A percentile compares a stretch with the other conserved stretches of the same genome.
Conservation (phyloP, 2,797 vertebrate species). For the Falco novaeseelandiae region DNA sequence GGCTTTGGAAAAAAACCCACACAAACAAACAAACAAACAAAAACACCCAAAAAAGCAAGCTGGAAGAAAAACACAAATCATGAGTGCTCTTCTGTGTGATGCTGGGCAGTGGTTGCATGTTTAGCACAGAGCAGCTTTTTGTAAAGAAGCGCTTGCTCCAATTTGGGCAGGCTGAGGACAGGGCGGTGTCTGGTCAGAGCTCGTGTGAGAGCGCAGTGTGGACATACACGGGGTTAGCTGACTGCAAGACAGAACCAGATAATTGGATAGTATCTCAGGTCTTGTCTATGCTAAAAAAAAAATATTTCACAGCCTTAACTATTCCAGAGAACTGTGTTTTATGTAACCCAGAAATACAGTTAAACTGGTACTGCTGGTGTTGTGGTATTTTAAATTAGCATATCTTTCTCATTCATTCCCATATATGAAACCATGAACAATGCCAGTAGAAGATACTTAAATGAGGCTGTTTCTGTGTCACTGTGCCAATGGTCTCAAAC, state of each 20-base stretch:
- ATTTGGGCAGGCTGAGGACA: background rate
- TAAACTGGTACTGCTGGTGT: background rate
- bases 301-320: background rate
- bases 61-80: background rate
- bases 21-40: too few relatives aligned
- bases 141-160: background rate
- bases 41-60: background rate
- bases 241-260: background rate
- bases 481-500: background rate
- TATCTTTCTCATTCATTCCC: background rate
- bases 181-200: background rate
- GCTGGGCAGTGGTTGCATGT: background rate
- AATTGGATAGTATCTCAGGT: background rate
- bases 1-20: too few relatives aligned
- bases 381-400: background rate
- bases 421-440: accelerated
- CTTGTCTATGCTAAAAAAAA: background rate
- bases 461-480: background rate
- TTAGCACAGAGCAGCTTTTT: background rate
- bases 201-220: accelerated
- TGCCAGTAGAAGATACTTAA: background rate
- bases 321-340: background rate
- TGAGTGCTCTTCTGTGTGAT: background rate
- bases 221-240: background rate
- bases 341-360: background rate